Base-by-base conservation (phyloP, 2,888 invertebrate species). In the Bugula neritina region DNA sequence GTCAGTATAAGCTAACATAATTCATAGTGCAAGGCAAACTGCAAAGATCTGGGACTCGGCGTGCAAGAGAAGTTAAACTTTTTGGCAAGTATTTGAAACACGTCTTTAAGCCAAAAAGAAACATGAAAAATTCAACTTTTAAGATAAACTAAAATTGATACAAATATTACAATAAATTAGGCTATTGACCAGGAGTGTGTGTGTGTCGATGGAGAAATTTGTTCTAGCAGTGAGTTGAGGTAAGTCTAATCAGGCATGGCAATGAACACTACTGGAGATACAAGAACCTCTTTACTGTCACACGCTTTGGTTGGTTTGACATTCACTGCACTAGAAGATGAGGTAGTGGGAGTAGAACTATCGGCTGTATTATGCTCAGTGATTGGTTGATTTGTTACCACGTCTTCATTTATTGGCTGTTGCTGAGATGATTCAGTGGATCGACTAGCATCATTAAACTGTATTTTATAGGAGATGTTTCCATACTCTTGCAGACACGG, bases 401-500 rank as follows among this genome's bases (percentile, higher is more conserved):
- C 5, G 13, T 63, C 5, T 13, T 25, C 5, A n/a, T 31, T 63
- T 27, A 31, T 63, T 73, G 73, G 27, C 71, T 54, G 52, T 73
- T 73, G 23, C 71, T 54, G 54, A 72, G 71, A 31, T 74, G 35
- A 54, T 72, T 23, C 23, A 70, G 35, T 2, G 75, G 74, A 1
- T 72, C 69, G 1, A 76, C 75, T 17, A 27, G 70, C 71, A 72
- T 77, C 75, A 70, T 75, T 74, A 73, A 75, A 75, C 35, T 80
- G 80, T 31, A 80, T 74, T 54, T 82, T 82, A 85, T 98, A 98
- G 3, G 96, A 94, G 77, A 99, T 96, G 85, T 99, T 99, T 27
- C 96, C 98, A 84, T 99, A 99, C 82, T 98, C 96, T 87, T 97
- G 96, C 63, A 99, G 88, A 75, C 95, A 88, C 0, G 98, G 98